Conservation (phyloP, 2,797 vertebrate genomes). For the Hydrophis major region DNA sequence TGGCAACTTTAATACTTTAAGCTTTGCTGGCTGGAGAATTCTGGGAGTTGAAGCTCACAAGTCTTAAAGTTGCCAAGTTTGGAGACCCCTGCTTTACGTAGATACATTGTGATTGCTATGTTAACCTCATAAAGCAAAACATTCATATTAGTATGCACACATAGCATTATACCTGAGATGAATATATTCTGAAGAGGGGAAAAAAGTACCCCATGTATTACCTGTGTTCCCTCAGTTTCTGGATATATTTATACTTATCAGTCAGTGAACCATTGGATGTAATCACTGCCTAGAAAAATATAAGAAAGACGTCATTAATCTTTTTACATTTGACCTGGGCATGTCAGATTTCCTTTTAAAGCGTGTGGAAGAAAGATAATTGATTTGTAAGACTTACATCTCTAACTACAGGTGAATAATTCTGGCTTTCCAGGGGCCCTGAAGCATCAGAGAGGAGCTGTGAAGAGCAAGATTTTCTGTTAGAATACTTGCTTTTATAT, state of each 20-base stretch:
- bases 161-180: neutral
- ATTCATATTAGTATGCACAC: slow-evolving; percentile 10
- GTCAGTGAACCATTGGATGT: slow-evolving; percentile 89
- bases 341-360: neutral
- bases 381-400: slow-evolving; percentile 79
- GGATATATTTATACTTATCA: slow-evolving; percentile 94
- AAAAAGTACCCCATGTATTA: slow-evolving; percentile 60
- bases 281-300: slow-evolving; percentile 88
- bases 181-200: slow-evolving; percentile 13
- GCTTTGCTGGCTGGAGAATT: too few relatives aligned
- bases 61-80: too few relatives aligned
- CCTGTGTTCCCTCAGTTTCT: slow-evolving; percentile 89
- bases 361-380: neutral
- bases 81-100: neutral
- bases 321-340: neutral
- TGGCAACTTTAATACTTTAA: too few relatives aligned
- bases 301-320: slow-evolving; percentile 53
- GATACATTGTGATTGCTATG: neutral
- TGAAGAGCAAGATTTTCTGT: slow-evolving; percentile 44
- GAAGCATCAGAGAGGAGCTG: slow-evolving; percentile 89
- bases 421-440: slow-evolving; percentile 83
- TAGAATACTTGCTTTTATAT: slow-evolving; percentile 14
- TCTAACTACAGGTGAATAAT: slow-evolving; percentile 88
- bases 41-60: too few relatives aligned
- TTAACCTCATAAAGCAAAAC: slow-evolving; percentile 1